Evolutionary conservation across 2,888 invertebrate species (phyloP), one percentile per base, ranked within the genome.

Genomic region (Lysandra coridon): DNA sequence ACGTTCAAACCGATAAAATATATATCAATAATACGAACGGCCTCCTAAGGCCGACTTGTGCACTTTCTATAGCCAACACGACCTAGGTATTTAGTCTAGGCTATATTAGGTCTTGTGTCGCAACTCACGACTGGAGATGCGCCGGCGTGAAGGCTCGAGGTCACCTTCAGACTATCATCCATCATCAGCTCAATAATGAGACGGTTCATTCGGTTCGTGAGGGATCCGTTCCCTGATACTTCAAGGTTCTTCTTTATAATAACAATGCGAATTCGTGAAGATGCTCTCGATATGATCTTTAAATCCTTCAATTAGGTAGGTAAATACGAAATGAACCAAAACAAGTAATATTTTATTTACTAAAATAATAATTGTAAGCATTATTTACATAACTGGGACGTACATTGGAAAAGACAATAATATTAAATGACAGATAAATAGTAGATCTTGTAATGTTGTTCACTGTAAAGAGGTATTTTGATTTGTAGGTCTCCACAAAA

Each of bases 151-250:
- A 79, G 77, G 69, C 74, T 81, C 30, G 49, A 73, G 80, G 79
- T 81, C 78, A 81, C 80, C 80, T 57, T 80, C 79, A 79, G 62
- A 37, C 73, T 53, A 74, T 17, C 14, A 74, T 30, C 14, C 44
- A 60, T 60, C 53, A 78, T 57, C 33, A 64, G 69, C 69, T 44
- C 23, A 23, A 49, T 30, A 60, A 79, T 75, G 30, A 44, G 30
- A n/a, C 17, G 74, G 12, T 78, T 73, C 79, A 17, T 60, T 37
- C 37, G n/a, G 64, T 12, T 69, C 69, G 69, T 69, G 69, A 37
- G 14, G 17, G 69, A 69, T 33, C 33, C 69, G 14, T 33, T 69
- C 69, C 69, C 69, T 17, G 69, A 69, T 33, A 17, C 33, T 17
- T 69, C 69, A 69, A 69, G 69, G 69, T 17, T 37, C 33, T 10